Conservation (phyloP, 1,140 invertebrate genomes). For the Camponotus pennsylvanicus region DNA sequence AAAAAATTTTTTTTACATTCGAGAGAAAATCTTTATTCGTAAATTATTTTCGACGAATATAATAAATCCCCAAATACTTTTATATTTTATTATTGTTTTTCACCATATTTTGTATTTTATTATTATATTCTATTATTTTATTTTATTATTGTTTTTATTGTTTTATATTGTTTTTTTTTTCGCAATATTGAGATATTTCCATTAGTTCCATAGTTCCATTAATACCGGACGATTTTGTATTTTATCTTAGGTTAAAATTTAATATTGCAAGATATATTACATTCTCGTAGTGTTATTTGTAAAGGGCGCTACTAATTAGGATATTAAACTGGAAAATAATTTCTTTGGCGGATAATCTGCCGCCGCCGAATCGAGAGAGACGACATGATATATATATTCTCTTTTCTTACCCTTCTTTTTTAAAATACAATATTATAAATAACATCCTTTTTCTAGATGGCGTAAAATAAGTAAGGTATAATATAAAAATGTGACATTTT, state of each 20-base stretch:
- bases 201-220: not conserved
- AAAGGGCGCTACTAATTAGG: constrained; percentile 8
- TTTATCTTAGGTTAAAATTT: not conserved
- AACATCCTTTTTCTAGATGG: not conserved
- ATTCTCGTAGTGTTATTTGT: not conserved
- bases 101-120: not conserved
- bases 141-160: too few relatives aligned
- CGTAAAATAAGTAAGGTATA: not conserved
- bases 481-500: not conserved
- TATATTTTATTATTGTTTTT: not conserved
- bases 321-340: constrained; percentile 53
- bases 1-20: not conserved
- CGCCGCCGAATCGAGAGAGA: not conserved
- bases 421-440: constrained; percentile 37
- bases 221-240: not conserved
- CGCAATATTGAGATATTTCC: not conserved
- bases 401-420: not conserved
- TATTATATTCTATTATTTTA: too few relatives aligned
- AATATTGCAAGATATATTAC: constrained; percentile 23
- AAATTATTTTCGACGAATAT: not conserved
- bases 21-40: not conserved
- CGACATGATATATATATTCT: not conserved
- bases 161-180: not conserved
- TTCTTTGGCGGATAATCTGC: constrained; percentile 19
- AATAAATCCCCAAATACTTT: not conserved